These are phyloP conservation scores for Alviniconcha marisindica DNA, from an alignment of 1,140 invertebrate genomes.

Conservation along the genomic window DNA sequence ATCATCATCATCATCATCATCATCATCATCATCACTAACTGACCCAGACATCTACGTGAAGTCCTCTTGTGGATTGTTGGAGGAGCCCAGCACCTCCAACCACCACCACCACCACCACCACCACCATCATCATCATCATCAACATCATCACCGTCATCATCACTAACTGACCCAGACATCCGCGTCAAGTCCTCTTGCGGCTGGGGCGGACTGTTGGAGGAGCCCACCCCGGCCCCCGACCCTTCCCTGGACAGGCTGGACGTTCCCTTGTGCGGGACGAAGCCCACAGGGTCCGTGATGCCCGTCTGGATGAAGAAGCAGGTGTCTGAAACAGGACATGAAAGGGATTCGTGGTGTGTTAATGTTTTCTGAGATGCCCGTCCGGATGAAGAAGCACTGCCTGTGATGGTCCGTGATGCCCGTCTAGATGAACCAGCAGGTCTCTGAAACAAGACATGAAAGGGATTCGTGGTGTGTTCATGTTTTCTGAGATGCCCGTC, in stretches of 20 bases:
- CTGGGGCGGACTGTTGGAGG: not conserved
- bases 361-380: too few relatives aligned
- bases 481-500: too few relatives aligned
- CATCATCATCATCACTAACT: too few relatives aligned
- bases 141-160: not conserved
- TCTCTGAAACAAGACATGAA: not conserved
- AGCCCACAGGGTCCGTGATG: not conserved
- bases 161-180: not conserved
- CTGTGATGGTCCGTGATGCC: constrained; percentile 21
- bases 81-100: too few relatives aligned
- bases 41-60: too few relatives aligned
- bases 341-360: too few relatives aligned
- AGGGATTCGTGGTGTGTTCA: too few relatives aligned
- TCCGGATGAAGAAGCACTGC: too few relatives aligned
- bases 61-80: too few relatives aligned
- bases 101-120: too few relatives aligned
- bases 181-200: not conserved
- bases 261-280: not conserved
- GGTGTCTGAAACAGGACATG: not conserved
- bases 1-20: too few relatives aligned
- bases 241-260: not conserved
- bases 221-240: not conserved
- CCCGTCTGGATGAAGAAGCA: not conserved
- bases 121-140: not conserved
- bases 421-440: not conserved